phyloP scores from a whole-genome alignment of 2,888 invertebrate genomes.

The Sclerodermus sp. region DNA sequence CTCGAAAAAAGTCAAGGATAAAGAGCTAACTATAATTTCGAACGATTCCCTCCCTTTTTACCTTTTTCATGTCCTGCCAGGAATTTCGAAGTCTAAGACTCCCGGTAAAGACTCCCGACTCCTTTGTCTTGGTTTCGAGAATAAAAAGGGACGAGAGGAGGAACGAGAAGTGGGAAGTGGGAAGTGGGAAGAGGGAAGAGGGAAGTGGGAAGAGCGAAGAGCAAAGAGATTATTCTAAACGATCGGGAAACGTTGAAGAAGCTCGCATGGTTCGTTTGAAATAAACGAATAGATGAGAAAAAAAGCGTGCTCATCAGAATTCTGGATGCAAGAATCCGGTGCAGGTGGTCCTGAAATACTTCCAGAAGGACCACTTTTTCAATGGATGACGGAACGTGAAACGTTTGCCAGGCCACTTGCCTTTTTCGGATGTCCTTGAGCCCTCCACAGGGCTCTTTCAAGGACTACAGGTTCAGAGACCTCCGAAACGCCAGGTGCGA shows the following conservation, averaged over 20 bases:
- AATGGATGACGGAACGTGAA: conserved; percentile 9
- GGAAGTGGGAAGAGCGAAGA: too few relatives aligned
- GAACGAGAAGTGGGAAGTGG: too few relatives aligned
- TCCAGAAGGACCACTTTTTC: conserved; percentile 20
- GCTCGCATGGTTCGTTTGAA: conserved; percentile 1
- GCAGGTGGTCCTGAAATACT: conserved; percentile 6
- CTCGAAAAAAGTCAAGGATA: conserved; percentile 12
- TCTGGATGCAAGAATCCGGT: too few relatives aligned
- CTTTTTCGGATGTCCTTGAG: conserved; percentile 28
- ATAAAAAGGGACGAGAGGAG: too few relatives aligned
- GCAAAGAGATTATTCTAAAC: conserved; percentile 11
- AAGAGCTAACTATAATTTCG: conserved; percentile 18
- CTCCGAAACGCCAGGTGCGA: conserved; percentile 9
- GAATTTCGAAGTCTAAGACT: conserved; percentile 21
- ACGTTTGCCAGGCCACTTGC: conserved; percentile 24
- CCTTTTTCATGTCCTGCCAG: conserved; percentile 2
- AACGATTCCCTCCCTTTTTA: conserved; percentile 6
- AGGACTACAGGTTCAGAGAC: conserved; percentile 17
- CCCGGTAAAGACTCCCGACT: conserved; percentile 23
- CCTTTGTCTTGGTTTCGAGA: too few relatives aligned
- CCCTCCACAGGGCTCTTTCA: conserved; percentile 12
- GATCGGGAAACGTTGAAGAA: conserved; percentile 1
- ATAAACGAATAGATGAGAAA: conserved; percentile 1
- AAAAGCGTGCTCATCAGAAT: background rate
- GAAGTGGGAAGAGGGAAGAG: too few relatives aligned